These are phyloP conservation scores for Acanthosoma haemorrhoidale DNA, from an alignment of 2,888 invertebrate genomes.

Conservation along the genomic window DNA sequence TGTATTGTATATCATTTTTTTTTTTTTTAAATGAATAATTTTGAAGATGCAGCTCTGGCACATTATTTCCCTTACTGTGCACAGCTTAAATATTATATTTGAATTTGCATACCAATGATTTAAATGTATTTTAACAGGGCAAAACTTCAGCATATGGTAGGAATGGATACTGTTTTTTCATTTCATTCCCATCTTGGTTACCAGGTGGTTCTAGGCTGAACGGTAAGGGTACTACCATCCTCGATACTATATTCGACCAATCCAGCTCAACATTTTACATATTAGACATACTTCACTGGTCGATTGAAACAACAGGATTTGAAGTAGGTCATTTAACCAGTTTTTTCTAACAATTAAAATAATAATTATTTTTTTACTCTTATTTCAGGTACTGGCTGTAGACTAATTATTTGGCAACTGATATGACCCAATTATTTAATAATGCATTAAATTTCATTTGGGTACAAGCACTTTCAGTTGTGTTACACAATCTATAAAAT, in stretches of 20 bases:
- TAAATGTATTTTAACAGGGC: constrained; percentile 58
- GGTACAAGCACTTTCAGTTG: too few relatives aligned
- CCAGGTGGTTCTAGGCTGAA: constrained; percentile 62
- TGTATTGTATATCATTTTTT: too few relatives aligned
- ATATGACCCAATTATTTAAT: too few relatives aligned
- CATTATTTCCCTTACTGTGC: too few relatives aligned
- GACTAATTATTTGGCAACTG: too few relatives aligned
- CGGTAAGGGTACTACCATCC: constrained; percentile 49
- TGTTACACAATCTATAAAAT: too few relatives aligned
- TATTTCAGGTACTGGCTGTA: too few relatives aligned
- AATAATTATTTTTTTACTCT: not conserved
- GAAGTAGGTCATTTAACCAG: constrained; percentile 24
- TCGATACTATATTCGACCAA: constrained; percentile 77
- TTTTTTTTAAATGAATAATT: too few relatives aligned
- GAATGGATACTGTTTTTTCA: constrained; percentile 54
- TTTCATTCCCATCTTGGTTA: constrained; percentile 57
- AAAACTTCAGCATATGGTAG: constrained; percentile 64
- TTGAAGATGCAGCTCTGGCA: too few relatives aligned
- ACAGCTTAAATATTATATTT: too few relatives aligned
- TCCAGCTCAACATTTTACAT: constrained; percentile 62
- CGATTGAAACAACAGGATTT: constrained; percentile 36
- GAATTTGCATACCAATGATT: too few relatives aligned
- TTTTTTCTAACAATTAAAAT: not conserved
- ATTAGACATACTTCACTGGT: constrained; percentile 79
- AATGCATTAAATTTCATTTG: too few relatives aligned